These are phyloP conservation scores for Cnemophilus loriae DNA, from an alignment of 2,113 vertebrate species.

Conservation along the genomic window DNA sequence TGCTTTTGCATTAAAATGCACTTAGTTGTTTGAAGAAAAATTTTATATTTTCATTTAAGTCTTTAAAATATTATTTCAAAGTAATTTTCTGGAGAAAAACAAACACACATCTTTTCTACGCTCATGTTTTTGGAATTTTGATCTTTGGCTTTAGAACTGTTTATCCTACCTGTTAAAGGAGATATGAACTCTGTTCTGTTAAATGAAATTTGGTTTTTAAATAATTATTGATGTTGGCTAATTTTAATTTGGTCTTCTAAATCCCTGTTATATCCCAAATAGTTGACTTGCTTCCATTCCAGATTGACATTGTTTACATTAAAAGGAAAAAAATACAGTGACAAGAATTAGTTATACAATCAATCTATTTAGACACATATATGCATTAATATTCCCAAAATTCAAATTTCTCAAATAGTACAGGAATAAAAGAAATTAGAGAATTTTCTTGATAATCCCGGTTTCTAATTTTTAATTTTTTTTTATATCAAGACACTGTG, in stretches of 20 bases:
- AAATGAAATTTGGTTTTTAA: background rate
- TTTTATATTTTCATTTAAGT: accelerated
- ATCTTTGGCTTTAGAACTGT: background rate
- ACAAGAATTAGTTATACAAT: background rate
- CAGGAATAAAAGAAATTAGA: background rate
- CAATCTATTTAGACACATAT: background rate
- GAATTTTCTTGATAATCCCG: accelerated
- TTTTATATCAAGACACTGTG: background rate
- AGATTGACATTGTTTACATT: background rate
- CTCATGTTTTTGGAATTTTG: background rate
- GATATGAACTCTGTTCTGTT: background rate
- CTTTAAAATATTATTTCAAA: background rate
- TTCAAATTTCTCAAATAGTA: background rate
- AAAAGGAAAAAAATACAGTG: background rate
- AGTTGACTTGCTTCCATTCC: background rate
- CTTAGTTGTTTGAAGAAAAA: background rate
- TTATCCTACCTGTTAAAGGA: background rate
- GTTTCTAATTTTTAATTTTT: background rate
- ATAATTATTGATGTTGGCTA: background rate
- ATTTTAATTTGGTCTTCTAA: background rate
- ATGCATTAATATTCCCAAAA: background rate
- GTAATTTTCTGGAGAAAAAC: background rate
- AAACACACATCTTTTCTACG: no score
- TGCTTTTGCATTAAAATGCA: background rate
- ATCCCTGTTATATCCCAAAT: background rate